Conservation (phyloP, 2,888 invertebrate genomes). For the Suillia variegata region DNA sequence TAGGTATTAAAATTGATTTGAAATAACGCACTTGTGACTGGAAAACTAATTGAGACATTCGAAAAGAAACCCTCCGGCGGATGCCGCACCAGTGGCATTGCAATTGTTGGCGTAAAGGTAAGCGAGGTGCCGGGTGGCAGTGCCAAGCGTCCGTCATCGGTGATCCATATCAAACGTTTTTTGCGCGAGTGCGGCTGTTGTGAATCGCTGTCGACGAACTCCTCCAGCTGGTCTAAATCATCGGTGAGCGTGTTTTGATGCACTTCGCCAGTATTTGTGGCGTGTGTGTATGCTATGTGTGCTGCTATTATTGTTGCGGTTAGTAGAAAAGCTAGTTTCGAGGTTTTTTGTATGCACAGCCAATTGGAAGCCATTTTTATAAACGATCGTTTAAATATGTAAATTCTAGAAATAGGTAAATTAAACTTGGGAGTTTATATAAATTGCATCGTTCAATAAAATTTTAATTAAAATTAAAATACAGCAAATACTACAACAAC, state of each 20-base stretch:
- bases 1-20: too few species aligned
- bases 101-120: slow-evolving; percentile 79
- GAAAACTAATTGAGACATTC: slow-evolving; percentile 81
- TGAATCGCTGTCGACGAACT: slow-evolving; percentile 36
- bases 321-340: slow-evolving; percentile 29
- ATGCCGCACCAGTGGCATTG: slow-evolving; percentile 82
- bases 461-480: too few species aligned
- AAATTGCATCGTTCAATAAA: too few species aligned
- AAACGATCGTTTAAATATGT: too few species aligned
- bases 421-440: too few species aligned
- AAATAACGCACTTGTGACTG: slow-evolving; percentile 83
- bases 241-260: slow-evolving; percentile 30
- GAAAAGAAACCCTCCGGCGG: slow-evolving; percentile 85
- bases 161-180: slow-evolving; percentile 84
- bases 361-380: slow-evolving; percentile 30
- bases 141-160: slow-evolving; percentile 82
- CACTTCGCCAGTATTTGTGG: too few species aligned
- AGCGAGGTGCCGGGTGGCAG: slow-evolving; percentile 82
- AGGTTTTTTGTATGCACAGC: slow-evolving; percentile 33
- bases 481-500: too few species aligned
- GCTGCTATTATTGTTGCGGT: neutral
- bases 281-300: slow-evolving; percentile 7
- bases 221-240: slow-evolving; percentile 34
- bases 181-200: slow-evolving; percentile 71
- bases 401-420: too few species aligned